Conservation (phyloP, 1,140 invertebrate species). For the Camponotus floridanus region DNA sequence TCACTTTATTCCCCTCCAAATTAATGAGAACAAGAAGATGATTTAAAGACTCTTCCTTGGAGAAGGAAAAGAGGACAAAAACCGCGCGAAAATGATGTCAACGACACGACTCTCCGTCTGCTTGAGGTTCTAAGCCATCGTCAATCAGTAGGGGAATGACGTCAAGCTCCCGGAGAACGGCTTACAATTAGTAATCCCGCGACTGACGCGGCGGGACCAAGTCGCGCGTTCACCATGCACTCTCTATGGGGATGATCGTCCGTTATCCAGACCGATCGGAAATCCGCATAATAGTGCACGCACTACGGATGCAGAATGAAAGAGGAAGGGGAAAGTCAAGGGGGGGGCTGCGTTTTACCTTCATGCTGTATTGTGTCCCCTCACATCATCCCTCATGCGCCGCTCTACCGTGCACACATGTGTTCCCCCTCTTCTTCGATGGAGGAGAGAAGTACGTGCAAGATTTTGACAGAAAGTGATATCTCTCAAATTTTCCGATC, state of each 20-base stretch:
- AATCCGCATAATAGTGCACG: slow-evolving; percentile 33
- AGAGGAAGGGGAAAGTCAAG: background rate
- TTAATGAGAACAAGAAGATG: background rate
- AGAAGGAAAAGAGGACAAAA: no score
- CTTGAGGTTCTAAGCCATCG: background rate
- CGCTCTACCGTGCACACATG: slow-evolving; percentile 29
- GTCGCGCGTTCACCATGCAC: slow-evolving; percentile 22
- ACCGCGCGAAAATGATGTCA: slow-evolving; percentile 18
- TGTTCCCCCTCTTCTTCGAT: background rate
- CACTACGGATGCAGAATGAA: background rate
- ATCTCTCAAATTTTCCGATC: background rate
- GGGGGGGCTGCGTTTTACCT: slow-evolving; percentile 23
- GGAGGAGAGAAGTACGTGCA: background rate
- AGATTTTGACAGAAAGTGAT: background rate
- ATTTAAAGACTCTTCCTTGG: background rate
- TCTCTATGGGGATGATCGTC: background rate
- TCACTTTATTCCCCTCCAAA: no score
- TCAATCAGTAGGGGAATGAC: slow-evolving; percentile 17
- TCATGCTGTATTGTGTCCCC: slow-evolving; percentile 32
- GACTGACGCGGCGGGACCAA: slow-evolving; percentile 1
- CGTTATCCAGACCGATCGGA: slow-evolving; percentile 32
- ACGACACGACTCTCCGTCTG: slow-evolving; percentile 17
- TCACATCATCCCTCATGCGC: slow-evolving; percentile 50
- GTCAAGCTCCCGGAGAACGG: slow-evolving; percentile 12
- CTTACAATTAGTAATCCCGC: slow-evolving; percentile 5